Percentiles rank a stretch among this genome's conserved stretches.
Conservation (phyloP, 30 jellyfish, hydroid and myxozoan genomes). For the Nemopilema nomurai region DNA sequence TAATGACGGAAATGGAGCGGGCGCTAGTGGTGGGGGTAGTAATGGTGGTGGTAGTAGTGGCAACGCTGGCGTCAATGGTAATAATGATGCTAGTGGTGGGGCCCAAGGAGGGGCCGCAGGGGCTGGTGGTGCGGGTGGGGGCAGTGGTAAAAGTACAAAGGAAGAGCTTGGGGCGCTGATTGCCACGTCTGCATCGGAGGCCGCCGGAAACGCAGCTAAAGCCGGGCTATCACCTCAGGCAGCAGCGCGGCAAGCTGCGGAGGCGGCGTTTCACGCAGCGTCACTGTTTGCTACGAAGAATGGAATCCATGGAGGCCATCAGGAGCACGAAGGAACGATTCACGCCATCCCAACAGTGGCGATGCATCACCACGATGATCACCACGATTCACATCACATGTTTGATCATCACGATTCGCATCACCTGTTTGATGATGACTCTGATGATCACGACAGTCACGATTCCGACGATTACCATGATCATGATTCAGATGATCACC, state of each 20-base stretch:
- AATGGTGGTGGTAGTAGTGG: conserved; percentile 51
- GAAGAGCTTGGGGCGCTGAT: conserved; percentile 68
- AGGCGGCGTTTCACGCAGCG: conserved; percentile 89
- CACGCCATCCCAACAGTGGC: conserved; percentile 54
- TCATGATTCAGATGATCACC: conserved; percentile 16
- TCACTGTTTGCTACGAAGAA: conserved; percentile 66
- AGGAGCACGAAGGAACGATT: conserved; percentile 10
- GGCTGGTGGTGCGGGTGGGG: conserved; percentile 36
- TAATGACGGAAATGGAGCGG: conserved; percentile 42
- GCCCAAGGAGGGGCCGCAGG: conserved; percentile 40
- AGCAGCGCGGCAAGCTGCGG: conserved; percentile 84
- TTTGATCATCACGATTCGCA: conserved; percentile 11
- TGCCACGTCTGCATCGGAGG: conserved; percentile 73
- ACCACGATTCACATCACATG: conserved; percentile 31
- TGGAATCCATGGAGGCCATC: conserved; percentile 52
- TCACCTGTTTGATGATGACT: conserved; percentile 13
- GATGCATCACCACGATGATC: conserved; percentile 23
- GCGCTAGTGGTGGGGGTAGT: conserved; percentile 33
- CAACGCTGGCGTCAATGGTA: conserved; percentile 35
- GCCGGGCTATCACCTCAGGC: conserved; percentile 69
- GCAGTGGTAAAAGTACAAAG: conserved; percentile 32
- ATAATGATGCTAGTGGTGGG: conserved; percentile 54
- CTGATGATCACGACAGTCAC: conserved; percentile 18
- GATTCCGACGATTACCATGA: background rate
- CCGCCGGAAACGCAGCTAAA: conserved; percentile 83